Evolutionary conservation across 2,888 invertebrate species (phyloP).

Genomic region (Tachina grossa): DNA sequence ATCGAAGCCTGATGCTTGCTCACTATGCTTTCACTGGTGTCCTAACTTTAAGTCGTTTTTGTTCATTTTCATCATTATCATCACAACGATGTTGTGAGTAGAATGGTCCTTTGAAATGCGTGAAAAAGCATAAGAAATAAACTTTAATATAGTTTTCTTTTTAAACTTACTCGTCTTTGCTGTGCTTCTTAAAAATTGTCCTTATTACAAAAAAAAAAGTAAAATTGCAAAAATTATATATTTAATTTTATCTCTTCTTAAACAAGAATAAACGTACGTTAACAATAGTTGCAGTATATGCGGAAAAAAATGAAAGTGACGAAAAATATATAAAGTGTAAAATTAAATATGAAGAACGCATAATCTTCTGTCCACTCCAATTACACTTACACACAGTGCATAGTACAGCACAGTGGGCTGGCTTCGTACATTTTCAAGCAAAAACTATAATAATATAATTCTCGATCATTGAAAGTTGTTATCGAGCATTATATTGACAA

Average conservation of each 20-base stretch:
- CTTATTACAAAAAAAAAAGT: background rate
- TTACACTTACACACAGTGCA: background rate
- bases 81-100: conserved; percentile 16
- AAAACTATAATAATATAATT: no score
- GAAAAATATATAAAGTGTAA: conserved; percentile 5
- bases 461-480: no score
- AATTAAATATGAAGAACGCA: conserved; percentile 22
- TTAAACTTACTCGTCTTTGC: no score
- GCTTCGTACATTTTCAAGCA: no score
- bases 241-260: background rate
- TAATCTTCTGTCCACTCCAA: conserved; percentile 62
- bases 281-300: conserved; percentile 4
- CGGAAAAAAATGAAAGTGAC: background rate
- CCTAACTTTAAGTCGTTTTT: no score
- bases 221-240: no score
- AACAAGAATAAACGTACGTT: background rate
- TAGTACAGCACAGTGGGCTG: no score
- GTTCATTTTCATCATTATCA: background rate
- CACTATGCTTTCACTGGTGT: no score
- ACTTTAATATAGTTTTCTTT: background rate
- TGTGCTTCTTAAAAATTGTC: conserved; percentile 24
- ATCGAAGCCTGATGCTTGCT: no score
- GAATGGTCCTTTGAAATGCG: conserved; percentile 44
- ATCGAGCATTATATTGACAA: no score
- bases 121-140: conserved; percentile 28